Base-by-base conservation (phyloP, 2,888 invertebrate genomes). In the Mystacides longicornis region DNA sequence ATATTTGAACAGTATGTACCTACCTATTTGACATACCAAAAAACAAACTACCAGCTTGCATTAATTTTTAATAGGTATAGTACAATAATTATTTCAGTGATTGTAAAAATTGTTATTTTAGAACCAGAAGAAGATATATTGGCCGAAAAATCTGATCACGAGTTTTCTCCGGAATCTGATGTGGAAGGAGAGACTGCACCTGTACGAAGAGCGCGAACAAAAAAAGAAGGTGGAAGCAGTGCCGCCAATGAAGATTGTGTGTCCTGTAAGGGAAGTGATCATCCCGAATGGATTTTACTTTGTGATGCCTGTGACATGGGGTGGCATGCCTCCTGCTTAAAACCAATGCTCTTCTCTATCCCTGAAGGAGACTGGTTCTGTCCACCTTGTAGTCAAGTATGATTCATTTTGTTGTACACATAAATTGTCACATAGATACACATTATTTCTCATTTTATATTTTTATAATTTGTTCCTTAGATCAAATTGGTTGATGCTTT, bases 361-460 rank as follows among this genome's bases (percentile, higher is more conserved):
- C 99, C 98, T 0, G 94, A 95, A 68, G 97, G 97, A 0, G 92
- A 96, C 71, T 99, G 98, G 99, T 93, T 84, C 73, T 99, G 99
- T 71, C 98, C 98, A 27, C 90, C 92, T 0, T 99, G 98, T 73
- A 91, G 94, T 71, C 98, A 98, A 73, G 92, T 90, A 65, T 27
- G 27, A 27, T 27, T 27, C 11, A 7, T 7, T 5, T 7, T 27
- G 5, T 27, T 27, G 27, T 11, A 27, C 27, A 27, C 5, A 11
- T 27, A 11, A 7, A 27, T 7, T 27, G 7, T 7, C 27, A 27
- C 5, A 27, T 27, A 27, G 27, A 5, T 27, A 11, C 5, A 27
- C 27, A 27, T 7, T 27, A 27, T 27, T 7, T 27, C 11, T 7
- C 11, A 7, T 27, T 27, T 27, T 27, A 27, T 27, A 27, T 7